Percentiles rank a stretch among this genome's conserved stretches.
Evolutionary conservation across 1,140 invertebrate species (phyloP).

Genomic region (Camponotus pennsylvanicus): DNA sequence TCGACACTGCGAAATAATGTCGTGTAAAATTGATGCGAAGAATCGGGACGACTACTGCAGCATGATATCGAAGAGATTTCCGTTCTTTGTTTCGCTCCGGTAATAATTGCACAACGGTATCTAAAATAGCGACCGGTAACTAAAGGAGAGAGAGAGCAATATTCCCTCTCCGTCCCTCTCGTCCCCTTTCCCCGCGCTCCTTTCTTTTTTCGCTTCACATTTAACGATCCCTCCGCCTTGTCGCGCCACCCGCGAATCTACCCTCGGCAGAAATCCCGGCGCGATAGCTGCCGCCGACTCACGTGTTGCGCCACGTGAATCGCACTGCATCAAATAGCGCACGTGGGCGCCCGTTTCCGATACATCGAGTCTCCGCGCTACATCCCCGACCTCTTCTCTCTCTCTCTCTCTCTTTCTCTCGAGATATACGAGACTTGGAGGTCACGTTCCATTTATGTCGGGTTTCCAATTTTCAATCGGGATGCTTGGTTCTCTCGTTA

Average conservation of each 20-base stretch:
- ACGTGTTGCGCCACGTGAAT: slow-evolving; percentile 60
- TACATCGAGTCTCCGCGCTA: not conserved
- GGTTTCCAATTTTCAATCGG: slow-evolving; percentile 20
- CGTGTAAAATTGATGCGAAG: too few species aligned
- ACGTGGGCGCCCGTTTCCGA: slow-evolving; percentile 47
- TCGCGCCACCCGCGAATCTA: slow-evolving; percentile 39
- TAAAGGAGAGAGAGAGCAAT: not conserved
- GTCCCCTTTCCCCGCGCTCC: not conserved
- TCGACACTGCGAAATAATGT: not conserved
- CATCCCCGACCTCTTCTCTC: slow-evolving; percentile 8
- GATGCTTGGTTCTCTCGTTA: not conserved
- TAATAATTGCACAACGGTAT: slow-evolving; percentile 34
- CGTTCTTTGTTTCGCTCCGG: not conserved
- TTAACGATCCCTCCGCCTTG: slow-evolving; percentile 22
- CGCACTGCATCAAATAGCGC: slow-evolving; percentile 48
- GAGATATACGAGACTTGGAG: slow-evolving; percentile 20
- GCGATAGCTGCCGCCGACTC: slow-evolving; percentile 16
- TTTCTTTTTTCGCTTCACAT: not conserved
- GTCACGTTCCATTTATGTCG: slow-evolving; percentile 50
- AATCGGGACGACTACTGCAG: not conserved
- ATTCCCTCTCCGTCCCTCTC: not conserved
- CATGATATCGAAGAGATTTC: not conserved
- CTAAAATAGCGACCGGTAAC: not conserved
- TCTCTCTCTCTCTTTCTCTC: too few species aligned
- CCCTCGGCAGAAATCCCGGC: slow-evolving; percentile 23